These are phyloP conservation scores for Acholoe squamosa DNA, from an alignment of 2,888 invertebrate species.

Conservation along the genomic window DNA sequence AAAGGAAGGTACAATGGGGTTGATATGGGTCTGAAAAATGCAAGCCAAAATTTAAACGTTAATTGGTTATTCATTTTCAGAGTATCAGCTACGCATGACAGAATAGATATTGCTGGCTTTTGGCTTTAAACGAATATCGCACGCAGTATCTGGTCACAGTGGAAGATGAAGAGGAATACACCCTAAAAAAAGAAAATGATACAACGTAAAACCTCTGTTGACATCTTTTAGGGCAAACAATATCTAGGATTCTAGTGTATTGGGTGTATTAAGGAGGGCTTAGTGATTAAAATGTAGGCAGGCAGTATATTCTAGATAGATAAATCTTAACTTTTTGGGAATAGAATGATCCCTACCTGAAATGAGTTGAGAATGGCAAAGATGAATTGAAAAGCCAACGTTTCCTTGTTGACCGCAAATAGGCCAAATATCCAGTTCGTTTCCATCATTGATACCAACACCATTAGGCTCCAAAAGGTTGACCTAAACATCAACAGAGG, in stretches of 20 bases:
- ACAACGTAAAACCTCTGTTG: not conserved
- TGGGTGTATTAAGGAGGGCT: not conserved
- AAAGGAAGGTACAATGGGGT: not conserved
- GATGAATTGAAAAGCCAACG: not conserved
- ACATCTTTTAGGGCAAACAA: not conserved
- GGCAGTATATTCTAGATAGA: not conserved
- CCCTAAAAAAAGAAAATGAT: not conserved
- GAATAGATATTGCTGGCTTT: not conserved
- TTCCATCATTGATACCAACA: not conserved
- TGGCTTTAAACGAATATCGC: not conserved
- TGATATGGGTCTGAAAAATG: not conserved
- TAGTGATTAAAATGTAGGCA: not conserved
- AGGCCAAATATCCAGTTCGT: slow-evolving; percentile 26
- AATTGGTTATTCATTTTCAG: not conserved
- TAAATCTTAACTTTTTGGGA: not conserved
- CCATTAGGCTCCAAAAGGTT: not conserved
- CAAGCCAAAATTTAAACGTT: not conserved
- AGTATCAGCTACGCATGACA: not conserved
- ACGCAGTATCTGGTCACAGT: not conserved
- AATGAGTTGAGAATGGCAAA: slow-evolving; percentile 1
- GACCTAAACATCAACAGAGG: not conserved
- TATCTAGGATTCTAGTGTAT: not conserved
- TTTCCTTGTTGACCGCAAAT: not conserved
- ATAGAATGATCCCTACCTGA: not conserved
- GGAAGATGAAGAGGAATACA: not conserved